These are phyloP conservation scores for Lycopodina hypogea DNA, from an alignment of 37 sponge, comb jelly and placozoan genomes.

Conservation along the genomic window DNA sequence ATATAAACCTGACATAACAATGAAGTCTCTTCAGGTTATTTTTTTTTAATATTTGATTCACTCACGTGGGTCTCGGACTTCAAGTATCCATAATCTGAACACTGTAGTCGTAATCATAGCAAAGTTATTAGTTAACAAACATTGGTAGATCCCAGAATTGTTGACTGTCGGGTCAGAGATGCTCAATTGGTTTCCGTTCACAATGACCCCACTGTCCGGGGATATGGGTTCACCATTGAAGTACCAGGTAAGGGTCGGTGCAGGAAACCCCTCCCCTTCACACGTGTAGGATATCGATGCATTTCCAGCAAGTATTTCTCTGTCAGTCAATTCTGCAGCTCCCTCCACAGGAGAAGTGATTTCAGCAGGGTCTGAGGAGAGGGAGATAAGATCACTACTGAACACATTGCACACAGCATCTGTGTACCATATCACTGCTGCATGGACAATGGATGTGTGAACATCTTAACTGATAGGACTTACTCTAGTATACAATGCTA, in stretches of 20 bases:
- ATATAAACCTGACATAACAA: too few relatives aligned
- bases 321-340: not conserved
- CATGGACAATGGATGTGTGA: too few relatives aligned
- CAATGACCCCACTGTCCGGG: not conserved
- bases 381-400: too few relatives aligned
- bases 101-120: not conserved
- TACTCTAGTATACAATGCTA: too few relatives aligned
- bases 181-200: not conserved
- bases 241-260: constrained; percentile 42
- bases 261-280: constrained; percentile 12
- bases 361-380: constrained; percentile 16
- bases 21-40: too few relatives aligned
- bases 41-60: not conserved
- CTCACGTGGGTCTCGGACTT: constrained; percentile 49
- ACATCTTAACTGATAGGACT: too few relatives aligned
- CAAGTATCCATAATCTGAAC: constrained; percentile 22
- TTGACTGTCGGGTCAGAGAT: not conserved
- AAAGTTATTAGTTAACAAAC: constrained; percentile 31
- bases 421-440: too few relatives aligned
- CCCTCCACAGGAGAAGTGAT: not conserved
- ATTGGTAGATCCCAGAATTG: constrained; percentile 67
- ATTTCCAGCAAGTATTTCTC: constrained; percentile 5
- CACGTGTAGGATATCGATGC: constrained; percentile 33
- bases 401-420: too few relatives aligned
- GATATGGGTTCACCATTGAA: constrained; percentile 18